Conservation (phyloP, 2,113 vertebrate species). For the Otus sunia region DNA sequence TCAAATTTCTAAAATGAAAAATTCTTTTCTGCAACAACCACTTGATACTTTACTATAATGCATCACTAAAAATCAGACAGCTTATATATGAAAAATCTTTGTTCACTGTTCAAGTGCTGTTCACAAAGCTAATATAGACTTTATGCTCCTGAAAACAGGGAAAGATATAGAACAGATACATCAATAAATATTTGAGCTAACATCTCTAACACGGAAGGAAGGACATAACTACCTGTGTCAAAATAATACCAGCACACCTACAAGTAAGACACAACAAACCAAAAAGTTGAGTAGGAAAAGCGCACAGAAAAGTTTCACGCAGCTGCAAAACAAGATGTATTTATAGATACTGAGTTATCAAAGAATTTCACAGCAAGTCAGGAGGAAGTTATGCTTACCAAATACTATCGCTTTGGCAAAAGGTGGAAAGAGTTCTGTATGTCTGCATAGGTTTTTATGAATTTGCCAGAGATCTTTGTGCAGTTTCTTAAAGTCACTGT, state of each 20-base stretch:
- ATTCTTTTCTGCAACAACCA: not conserved
- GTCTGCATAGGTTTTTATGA: slow-evolving; percentile 88
- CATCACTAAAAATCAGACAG: not conserved
- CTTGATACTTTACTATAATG: not conserved
- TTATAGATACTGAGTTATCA: not conserved
- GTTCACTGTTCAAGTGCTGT: not conserved
- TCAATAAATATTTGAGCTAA: not conserved
- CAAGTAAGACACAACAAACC: not conserved
- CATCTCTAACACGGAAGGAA: not conserved
- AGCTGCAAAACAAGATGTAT: not conserved
- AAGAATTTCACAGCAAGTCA: slow-evolving; percentile 24
- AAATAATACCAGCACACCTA: not conserved
- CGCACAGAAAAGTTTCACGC: not conserved
- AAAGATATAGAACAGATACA: not conserved
- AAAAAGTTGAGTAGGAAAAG: not conserved
- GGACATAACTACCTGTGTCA: not conserved
- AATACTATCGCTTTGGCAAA: slow-evolving; percentile 97
- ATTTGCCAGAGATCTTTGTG: slow-evolving; percentile 96
- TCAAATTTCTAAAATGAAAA: not conserved
- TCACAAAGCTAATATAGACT: not conserved
- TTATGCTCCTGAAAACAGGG: not conserved
- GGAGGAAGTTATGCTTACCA: slow-evolving; percentile 80
- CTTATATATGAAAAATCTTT: not conserved
- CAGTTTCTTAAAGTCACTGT: slow-evolving; percentile 97
- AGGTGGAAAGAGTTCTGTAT: slow-evolving; percentile 93